Evolutionary conservation across 2,888 invertebrate genomes (phyloP), one percentile per base, ranked within the genome.

Genomic region (Scelioninae gen. 1): DNA sequence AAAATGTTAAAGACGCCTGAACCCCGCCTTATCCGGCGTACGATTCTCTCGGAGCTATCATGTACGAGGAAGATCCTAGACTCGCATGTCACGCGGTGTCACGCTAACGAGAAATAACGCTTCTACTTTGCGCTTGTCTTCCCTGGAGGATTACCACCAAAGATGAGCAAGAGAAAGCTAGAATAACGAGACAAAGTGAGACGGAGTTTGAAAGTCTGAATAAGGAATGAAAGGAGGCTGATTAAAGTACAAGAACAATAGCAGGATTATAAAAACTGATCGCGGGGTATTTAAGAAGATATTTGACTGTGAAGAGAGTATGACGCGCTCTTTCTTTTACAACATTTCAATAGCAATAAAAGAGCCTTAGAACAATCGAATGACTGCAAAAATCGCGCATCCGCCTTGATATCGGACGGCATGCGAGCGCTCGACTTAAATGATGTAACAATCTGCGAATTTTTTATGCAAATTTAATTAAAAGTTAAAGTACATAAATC

Each of bases 41-140:
- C 62, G 68, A 69, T 74, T 78, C 77, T 74, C 63, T 55, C 31
- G 23, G 29, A 74, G 49, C 74, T 78, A 78, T 82, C 82, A 74
- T 78, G 77, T 68, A 69, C 66, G 74, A 74, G 74, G 77, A 74
- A 69, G 72, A 78, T 78, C 56, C 69, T 56, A 58, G 74, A 66
- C 82, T 82, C 66, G 69, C 77, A 74, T 82, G 82, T 82, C 77
- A 82, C 82, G 63, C 77, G 74, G 77, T 78, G 82, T 82, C 82
- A 78, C 74, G 62, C 82, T 82, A 82, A 82, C 82, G 82, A 82
- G 82, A 82, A 82, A 77, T 82, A 82, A 82, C 77, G 77, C 82
- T 77, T 82, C 82, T 77, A 77, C 82, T 77, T 82, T 72, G 77
- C 82, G 82, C 82, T 77, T 77, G 82, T 77, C 77, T 77, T 82